Conservation (phyloP, 2,888 invertebrate species). For the Linyphia triangularis region DNA sequence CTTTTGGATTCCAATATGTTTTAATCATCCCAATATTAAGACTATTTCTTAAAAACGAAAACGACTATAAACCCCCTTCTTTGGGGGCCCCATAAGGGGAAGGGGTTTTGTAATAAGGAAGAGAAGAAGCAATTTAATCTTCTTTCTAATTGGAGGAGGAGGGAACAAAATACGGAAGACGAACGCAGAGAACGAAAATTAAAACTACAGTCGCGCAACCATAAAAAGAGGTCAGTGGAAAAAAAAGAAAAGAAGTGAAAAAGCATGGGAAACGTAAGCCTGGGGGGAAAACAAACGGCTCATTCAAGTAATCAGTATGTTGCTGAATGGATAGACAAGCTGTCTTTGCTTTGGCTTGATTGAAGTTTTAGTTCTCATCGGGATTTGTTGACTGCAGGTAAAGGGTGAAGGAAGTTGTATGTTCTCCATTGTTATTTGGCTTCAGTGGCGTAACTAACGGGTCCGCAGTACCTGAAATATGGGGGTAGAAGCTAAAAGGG, state of each 20-base stretch:
- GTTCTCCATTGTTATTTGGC: too few species aligned
- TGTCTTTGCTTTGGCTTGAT: not conserved
- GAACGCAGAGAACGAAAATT: constrained; percentile 47
- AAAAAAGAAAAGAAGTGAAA: constrained; percentile 9
- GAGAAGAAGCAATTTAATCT: not conserved
- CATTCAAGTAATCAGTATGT: not conserved
- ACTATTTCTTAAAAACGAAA: not conserved
- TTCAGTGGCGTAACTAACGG: too few species aligned
- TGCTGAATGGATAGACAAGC: constrained; percentile 20
- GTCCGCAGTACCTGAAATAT: not conserved
- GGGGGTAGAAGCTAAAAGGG: too few species aligned
- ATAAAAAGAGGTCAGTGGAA: constrained; percentile 54
- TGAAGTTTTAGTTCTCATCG: not conserved
- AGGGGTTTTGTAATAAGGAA: not conserved
- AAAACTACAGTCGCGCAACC: constrained; percentile 10
- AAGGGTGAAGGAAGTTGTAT: too few species aligned
- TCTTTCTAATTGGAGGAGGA: not conserved
- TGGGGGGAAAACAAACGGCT: constrained; percentile 14
- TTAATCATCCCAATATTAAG: not conserved
- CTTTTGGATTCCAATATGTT: not conserved
- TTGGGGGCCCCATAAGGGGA: not conserved
- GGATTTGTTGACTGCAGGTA: not conserved
- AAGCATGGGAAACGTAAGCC: constrained; percentile 30
- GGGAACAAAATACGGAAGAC: constrained; percentile 22
- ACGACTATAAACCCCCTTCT: not conserved